Percentiles rank a stretch among this genome's conserved stretches.
Conservation (phyloP, 2,113 vertebrate species). For the Crocuta crocuta region DNA sequence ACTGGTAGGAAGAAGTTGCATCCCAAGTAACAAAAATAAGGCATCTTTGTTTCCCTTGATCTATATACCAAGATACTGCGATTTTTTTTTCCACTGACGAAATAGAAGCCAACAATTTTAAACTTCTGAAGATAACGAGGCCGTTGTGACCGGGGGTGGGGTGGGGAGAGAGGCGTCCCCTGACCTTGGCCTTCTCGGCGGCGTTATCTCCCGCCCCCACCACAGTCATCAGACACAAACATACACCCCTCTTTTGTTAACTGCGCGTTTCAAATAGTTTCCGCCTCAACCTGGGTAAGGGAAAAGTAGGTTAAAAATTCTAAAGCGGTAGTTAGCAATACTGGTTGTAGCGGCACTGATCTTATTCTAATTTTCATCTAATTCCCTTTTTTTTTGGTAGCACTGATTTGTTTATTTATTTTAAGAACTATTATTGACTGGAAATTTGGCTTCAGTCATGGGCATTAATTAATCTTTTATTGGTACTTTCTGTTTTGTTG, state of each 20-base stretch:
- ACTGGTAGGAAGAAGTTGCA: background rate
- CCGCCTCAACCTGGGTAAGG: background rate
- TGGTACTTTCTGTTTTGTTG: background rate
- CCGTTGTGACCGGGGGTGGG: background rate
- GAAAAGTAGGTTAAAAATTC: background rate
- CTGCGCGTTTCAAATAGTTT: background rate
- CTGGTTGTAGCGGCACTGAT: background rate
- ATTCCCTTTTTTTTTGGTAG: background rate
- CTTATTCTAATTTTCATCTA: background rate
- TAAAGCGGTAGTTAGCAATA: background rate
- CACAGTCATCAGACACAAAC: background rate
- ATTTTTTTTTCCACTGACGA: background rate
- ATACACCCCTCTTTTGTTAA: background rate
- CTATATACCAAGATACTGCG: background rate
- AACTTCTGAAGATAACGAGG: background rate
- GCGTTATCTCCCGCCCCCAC: background rate
- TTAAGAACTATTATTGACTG: background rate
- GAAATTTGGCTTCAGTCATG: background rate
- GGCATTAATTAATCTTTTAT: background rate
- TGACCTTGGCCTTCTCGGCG: background rate
- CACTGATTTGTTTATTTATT: background rate
- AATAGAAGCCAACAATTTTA: background rate
- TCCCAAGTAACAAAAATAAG: background rate
- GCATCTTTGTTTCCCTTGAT: background rate
- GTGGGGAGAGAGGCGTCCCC: background rate